Evolutionary conservation across 2,797 vertebrate genomes (phyloP), one percentile per base, ranked within the genome.

Genomic region (Potorous gilbertii): DNA sequence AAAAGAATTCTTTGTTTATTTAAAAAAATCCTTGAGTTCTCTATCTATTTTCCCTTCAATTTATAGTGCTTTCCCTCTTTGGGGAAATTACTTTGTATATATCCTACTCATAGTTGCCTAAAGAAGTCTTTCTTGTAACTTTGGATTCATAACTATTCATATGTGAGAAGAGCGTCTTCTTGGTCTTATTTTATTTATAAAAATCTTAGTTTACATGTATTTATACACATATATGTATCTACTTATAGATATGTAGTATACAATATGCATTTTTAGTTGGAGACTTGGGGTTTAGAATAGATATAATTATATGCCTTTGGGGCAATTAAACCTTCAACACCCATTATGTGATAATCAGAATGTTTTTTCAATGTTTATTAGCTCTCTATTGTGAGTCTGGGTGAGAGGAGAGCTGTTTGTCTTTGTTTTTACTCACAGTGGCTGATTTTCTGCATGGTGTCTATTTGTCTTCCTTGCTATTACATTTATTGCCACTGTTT

Each of bases 391-490:
- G 91, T 97, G 91, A 94, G 95, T 90, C 56, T 66, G 18, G 40
- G 54, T 89, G 92, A 93, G 90, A 97, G 96, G 96, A 94, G 57
- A 92, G 89, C 90, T 81, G 74, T 95, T 97, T 94, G 87, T 94
- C 55, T 74, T 90, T 94, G 96, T 95, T 94, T 54, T 62, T 28
- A 81, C 93, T 96, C 96, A 96, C 62, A 96, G 95, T 94, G 59
- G 81, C 55, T 97, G 96, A 97, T 97, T 97, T 97, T 54, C 94
- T 96, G 93, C 96, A 96, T 97, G 97, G 92, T 98, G 14, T 50
- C 96, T 97, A 92, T 96, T 96, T 97, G 66, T 97, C 92, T 97
- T 62, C 6, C 87, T 93, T 74, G 8, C 90, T 96, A 97, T 96
- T 93, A 91, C 92, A 91, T 97, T 97, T 96, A 94, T 97, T 97